Conservation (phyloP, 2,113 vertebrate genomes). For the Arvicanthis niloticus region DNA sequence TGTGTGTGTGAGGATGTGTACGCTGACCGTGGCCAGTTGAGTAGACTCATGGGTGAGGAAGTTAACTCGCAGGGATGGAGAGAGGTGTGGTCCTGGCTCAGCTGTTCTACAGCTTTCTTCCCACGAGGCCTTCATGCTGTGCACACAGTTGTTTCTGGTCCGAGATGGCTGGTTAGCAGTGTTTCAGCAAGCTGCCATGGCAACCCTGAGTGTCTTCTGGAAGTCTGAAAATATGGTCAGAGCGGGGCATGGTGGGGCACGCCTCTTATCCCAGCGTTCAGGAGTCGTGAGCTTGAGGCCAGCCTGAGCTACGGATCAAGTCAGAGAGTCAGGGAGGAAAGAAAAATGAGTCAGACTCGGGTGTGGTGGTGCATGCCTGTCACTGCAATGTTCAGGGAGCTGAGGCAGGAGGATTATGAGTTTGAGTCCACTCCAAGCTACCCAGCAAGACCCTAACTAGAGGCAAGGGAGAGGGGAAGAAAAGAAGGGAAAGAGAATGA, state of each 20-base stretch:
- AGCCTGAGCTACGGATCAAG: neutral
- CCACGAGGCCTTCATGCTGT: neutral
- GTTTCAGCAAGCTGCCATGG: neutral
- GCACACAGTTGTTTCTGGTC: neutral
- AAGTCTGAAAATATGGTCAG: neutral
- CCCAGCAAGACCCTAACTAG: neutral
- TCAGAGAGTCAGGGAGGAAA: neutral
- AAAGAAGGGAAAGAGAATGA: no score
- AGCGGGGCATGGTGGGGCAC: no score
- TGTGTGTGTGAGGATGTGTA: no score
- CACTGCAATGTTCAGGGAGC: neutral
- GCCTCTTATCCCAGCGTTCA: neutral
- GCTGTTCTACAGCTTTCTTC: neutral
- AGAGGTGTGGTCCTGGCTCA: neutral
- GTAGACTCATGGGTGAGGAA: no score
- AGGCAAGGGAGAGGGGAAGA: neutral
- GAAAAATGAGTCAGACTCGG: neutral
- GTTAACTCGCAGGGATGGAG: neutral
- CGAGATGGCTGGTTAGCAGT: neutral
- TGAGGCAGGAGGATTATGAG: neutral
- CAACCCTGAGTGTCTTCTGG: neutral
- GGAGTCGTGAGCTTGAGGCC: neutral
- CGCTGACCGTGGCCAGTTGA: neutral
- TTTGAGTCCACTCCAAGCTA: neutral
- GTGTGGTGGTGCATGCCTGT: neutral